A percentile compares a stretch with the other conserved stretches of the same genome.
These are phyloP conservation scores for Polylopha cassiicola DNA, from an alignment of 2,888 invertebrate genomes.

Conservation along the genomic window DNA sequence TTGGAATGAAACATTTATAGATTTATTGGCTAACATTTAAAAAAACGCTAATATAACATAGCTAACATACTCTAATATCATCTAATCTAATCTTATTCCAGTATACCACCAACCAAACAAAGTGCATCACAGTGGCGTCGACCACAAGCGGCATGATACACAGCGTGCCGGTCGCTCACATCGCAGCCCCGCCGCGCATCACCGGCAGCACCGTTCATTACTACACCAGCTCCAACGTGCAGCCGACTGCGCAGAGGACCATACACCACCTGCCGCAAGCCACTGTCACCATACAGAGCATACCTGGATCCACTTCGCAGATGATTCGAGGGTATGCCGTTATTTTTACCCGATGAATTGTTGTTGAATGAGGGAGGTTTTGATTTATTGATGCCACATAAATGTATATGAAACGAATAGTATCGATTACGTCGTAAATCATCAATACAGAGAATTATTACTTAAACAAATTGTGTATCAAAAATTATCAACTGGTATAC, in stretches of 20 bases:
- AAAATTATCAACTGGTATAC: no score
- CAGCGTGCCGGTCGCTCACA: slow-evolving; percentile 65
- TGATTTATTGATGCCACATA: no score
- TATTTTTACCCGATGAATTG: no score
- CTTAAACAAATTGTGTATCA: no score
- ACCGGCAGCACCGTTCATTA: slow-evolving; percentile 61
- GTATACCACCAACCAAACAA: slow-evolving; percentile 58
- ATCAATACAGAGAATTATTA: no score
- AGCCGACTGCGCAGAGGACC: slow-evolving; percentile 39
- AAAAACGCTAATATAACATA: no score
- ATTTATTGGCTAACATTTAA: no score
- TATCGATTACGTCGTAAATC: no score
- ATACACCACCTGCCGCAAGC: slow-evolving; percentile 59
- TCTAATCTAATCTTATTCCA: slow-evolving; percentile 30
- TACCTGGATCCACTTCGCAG: slow-evolving; percentile 59
- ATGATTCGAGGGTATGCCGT: slow-evolving; percentile 58
- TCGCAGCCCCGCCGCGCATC: slow-evolving; percentile 55
- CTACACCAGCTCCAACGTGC: slow-evolving; percentile 37
- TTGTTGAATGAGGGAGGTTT: no score
- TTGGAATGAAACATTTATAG: no score
- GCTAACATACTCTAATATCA: neutral
- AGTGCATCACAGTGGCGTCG: slow-evolving; percentile 69
- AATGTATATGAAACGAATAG: no score
- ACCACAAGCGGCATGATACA: slow-evolving; percentile 69
- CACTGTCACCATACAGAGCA: slow-evolving; percentile 64